These are phyloP conservation scores for Tachystola acroxantha DNA, from an alignment of 2,888 invertebrate species.

Conservation along the genomic window DNA sequence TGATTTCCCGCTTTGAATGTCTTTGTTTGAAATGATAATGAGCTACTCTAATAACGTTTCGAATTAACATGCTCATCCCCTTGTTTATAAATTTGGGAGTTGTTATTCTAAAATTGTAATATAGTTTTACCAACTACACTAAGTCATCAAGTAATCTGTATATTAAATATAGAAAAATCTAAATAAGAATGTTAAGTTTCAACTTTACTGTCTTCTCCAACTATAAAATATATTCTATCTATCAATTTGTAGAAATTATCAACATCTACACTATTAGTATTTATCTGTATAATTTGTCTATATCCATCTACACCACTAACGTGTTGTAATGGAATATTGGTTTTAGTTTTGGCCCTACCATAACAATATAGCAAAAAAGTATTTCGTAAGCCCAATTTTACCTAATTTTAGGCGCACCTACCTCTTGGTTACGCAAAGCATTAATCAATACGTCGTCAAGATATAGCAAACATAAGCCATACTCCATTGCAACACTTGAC, in stretches of 20 bases:
- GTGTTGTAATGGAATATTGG: conserved; percentile 75
- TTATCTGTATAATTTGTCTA: conserved; percentile 9
- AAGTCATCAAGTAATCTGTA: conserved; percentile 42
- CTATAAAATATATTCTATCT: conserved; percentile 41
- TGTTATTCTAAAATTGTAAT: conserved; percentile 37
- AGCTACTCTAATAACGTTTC: conserved; percentile 51
- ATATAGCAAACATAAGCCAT: conserved; percentile 64
- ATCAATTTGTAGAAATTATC: conserved; percentile 25
- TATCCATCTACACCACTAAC: conserved; percentile 39
- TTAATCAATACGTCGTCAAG: conserved; percentile 35
- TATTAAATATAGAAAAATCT: conserved; percentile 43
- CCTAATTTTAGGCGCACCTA: conserved; percentile 55
- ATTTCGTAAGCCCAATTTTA: conserved; percentile 31
- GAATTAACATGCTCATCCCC: conserved; percentile 65
- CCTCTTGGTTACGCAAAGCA: conserved; percentile 51
- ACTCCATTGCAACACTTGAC: conserved; percentile 75
- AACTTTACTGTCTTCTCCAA: conserved; percentile 17
- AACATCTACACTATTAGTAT: conserved; percentile 38
- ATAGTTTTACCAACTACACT: conserved; percentile 42
- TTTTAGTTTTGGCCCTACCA: conserved; percentile 31
- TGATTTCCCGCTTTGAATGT: conserved; percentile 7
- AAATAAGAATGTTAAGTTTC: conserved; percentile 20
- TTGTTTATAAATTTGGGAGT: conserved; percentile 58
- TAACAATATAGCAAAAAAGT: conserved; percentile 39
- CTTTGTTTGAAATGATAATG: conserved; percentile 30